Base-by-base conservation (phyloP, 2,888 invertebrate species). In the Thysanoteuthis rhombus region DNA sequence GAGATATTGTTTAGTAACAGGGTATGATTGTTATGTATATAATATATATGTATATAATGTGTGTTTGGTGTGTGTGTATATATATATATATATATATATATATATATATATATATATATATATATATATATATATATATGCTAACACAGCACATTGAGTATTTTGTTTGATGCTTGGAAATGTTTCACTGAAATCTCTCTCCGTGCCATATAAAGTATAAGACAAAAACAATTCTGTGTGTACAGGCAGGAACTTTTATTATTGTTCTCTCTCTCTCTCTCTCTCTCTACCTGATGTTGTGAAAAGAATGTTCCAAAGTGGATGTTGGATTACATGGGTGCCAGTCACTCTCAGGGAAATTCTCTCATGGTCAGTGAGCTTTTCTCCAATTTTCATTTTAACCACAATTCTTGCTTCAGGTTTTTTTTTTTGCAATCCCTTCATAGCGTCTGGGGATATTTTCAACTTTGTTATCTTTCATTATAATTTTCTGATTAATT, bases 271-370 rank as follows among this genome's bases (percentile, higher is more conserved):
- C 75, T 75, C 75, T 75, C 75, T 58, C 58, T 58, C 58, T 75
- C 75, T 75, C 75, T 75, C 75, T 75, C 75, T n/a, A 75, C 75
- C 75, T 75, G 75, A 75, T 75, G 75, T 75, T 75, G 75, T 75
- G 75, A 75, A 75, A 75, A 75, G n/a, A 75, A 75, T 75, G 36
- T 75, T 75, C 75, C n/a, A 75, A n/a, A 19, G 75, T 75, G 75
- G n/a, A 75, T 75, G n/a, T 75, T 75, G 75, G 75, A 75, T 75
- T 75, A 75, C 75, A 75, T 75, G 75, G 75, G 75, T 75, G 75
- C 75, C 75, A 75, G 75, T 75, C 75, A 75, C 75, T 75, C 75
- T 75, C 75, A 75, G 75, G 75, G 75, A 75, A 75, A 75, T 75
- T 75, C 75, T 75, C n/a, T 75, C 75, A n/a, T 75, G 75, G 75